A percentile compares a stretch with the other conserved stretches of the same genome.
phyloP scores from a whole-genome alignment of 2,888 invertebrate genomes.

The Acleris holmiana region DNA sequence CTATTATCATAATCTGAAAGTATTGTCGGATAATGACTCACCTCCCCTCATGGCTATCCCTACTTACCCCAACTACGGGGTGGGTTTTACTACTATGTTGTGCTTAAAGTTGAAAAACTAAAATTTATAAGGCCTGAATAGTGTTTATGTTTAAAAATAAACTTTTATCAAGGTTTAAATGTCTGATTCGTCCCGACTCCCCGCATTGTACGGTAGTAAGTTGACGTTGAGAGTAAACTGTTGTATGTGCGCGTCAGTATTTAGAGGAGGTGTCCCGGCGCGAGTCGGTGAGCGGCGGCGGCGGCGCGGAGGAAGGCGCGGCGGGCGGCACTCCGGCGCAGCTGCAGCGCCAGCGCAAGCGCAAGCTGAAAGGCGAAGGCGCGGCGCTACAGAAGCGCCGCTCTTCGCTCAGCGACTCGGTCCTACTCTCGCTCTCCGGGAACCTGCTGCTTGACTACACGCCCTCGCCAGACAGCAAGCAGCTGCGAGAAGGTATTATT shows the following conservation, averaged over 20 bases:
- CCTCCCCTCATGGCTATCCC: too few species aligned
- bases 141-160: too few species aligned
- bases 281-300: constrained; percentile 69
- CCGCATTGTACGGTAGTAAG: too few species aligned
- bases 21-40: too few species aligned
- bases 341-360: constrained; percentile 87
- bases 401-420: constrained; percentile 94
- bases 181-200: too few species aligned
- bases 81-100: too few species aligned
- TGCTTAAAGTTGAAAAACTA: too few species aligned
- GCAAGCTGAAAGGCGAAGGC: constrained; percentile 87
- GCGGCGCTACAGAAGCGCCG: constrained; percentile 90
- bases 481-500: constrained; percentile 75
- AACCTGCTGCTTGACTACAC: constrained; percentile 96
- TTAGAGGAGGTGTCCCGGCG: constrained; percentile 79
- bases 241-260: constrained; percentile 55
- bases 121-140: too few species aligned
- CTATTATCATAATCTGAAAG: too few species aligned
- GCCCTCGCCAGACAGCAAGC: constrained; percentile 90
- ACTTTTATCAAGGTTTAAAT: too few species aligned
- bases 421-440: constrained; percentile 92
- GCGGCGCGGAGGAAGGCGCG: constrained; percentile 41
- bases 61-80: too few species aligned
- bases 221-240: too few species aligned
- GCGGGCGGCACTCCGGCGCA: constrained; percentile 66